Base-by-base conservation (phyloP, 2,113 vertebrate species). In the Pterocles orientalis region DNA sequence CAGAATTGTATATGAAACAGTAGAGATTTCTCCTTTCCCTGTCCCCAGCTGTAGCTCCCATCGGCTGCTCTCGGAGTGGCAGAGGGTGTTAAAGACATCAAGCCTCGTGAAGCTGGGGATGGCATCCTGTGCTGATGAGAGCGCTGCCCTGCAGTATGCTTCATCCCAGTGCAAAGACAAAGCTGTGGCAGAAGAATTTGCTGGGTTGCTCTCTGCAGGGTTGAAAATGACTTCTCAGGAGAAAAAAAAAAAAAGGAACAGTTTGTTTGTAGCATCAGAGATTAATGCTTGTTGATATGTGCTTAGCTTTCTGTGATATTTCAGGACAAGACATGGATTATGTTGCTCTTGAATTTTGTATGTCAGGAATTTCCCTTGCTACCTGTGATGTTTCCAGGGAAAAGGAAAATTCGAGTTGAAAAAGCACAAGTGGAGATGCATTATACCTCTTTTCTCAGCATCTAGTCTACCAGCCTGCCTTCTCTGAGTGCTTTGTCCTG, bases 291-390 rank as follows among this genome's bases (percentile, higher is more conserved):
- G 28, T 39, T 65, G 14, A 19, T 33, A 18, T 51, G 66, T 45
- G 17, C 50, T 81, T 1, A 7, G 26, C 75, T 86, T 83, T 75
- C 51, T 81, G 47, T 75, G 87, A 64, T 12, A 16, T 47, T 94
- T 95, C 51, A 60, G 69, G 45, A 56, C 62, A 92, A 26, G 39
- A 23, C 34, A 7, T 9, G 47, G 77, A 66, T 84, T 95, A 51
- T 92, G 92, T 75, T 86, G 45, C 60, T 78, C 23, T 66, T 96
- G 41, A 75, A 78, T 93, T 90, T 91, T 81, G 39, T 64, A 29
- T 41, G 53, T 64, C 31, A 77, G 61, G 70, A 75, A 91, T 94
- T 92, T 88, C 58, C 61, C 84, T 79, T 85, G 89, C 33, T 82
- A 54, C 76, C 51, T 80, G 14, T 26, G 64, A 26, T 73, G 41